Evolutionary conservation across 2,113 vertebrate species (phyloP), one percentile per base, ranked within the genome.

Genomic region (Sialia sialis): DNA sequence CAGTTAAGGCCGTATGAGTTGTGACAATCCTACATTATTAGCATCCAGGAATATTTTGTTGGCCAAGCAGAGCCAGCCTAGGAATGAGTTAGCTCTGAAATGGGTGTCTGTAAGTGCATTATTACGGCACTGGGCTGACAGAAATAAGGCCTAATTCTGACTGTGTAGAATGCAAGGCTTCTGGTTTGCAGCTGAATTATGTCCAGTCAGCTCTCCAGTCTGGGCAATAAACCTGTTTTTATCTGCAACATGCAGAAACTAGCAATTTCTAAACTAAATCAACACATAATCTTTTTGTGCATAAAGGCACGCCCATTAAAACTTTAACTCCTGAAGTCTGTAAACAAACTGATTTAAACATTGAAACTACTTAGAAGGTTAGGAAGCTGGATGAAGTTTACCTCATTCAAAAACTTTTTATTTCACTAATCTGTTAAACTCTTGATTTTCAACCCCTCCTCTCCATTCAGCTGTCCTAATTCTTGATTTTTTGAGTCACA

Each of bases 201-300:
- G 82, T 4, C 22, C 11, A 62, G 58, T 52, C 36, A 69, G 54
- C 69, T 49, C 82, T 41, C 56, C 30, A 32, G 44, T 29, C 41
- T 29, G n/a, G 43, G 48, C 56, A 75, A 39, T 26, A 87, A 74
- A 48, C 12, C 39, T 21, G 26, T 58, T 34, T 93, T 93, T 91
- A 95, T 85, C 90, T 80, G 46, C 75, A 85, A 91, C 82, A 69
- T 54, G 82, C 95, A 96, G 87, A 76, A 74, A 76, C 67, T 11
- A 84, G 39, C 9, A 26, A 68, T 19, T 64, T 21, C 46, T 54
- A 41, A 89, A 68, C 36, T n/a, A 84, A 79, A 95, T 56, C 69
- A 75, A 91, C 66, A 89, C 13, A 19, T 6, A 49, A 76, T 49
- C 95, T 69, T 52, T 67, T 56, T 23, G 13, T 2, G 2, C 54